These are phyloP conservation scores for Amphiprion ocellaris DNA, from an alignment of 2,113 vertebrate species.

Conservation along the genomic window DNA sequence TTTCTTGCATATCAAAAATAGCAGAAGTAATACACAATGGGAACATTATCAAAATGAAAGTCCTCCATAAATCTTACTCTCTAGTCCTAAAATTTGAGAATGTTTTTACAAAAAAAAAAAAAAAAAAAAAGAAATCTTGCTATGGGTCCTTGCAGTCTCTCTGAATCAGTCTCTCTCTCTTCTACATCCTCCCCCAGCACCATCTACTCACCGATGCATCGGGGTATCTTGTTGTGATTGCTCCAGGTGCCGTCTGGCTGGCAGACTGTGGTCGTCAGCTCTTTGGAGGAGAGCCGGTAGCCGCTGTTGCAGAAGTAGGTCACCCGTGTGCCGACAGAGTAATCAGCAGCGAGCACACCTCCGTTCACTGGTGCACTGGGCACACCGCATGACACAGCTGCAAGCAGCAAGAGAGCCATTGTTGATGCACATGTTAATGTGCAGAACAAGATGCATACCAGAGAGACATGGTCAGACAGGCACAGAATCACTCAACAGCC, in stretches of 20 bases:
- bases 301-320: slow-evolving; percentile 97
- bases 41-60: slow-evolving; percentile 2
- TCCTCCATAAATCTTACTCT: neutral
- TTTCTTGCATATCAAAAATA: too few relatives aligned
- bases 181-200: slow-evolving; percentile 4
- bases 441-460: slow-evolving; percentile 23
- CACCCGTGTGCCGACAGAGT: slow-evolving; percentile 92
- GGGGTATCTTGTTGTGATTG: slow-evolving; percentile 97
- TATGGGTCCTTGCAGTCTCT: neutral
- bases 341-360: slow-evolving; percentile 95
- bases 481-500: neutral
- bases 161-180: slow-evolving; percentile 10
- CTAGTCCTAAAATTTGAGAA: fast-evolving
- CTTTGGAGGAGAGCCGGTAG: slow-evolving; percentile 94
- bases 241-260: slow-evolving; percentile 96
- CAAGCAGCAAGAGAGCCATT: slow-evolving; percentile 45
- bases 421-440: slow-evolving; percentile 42
- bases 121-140: neutral
- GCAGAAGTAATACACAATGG: neutral
- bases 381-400: slow-evolving; percentile 96
- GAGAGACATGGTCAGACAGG: slow-evolving; percentile 14
- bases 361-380: slow-evolving; percentile 93
- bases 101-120: neutral
- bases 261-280: slow-evolving; percentile 93
- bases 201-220: slow-evolving; percentile 91